These are phyloP conservation scores for Punctoribates punctum DNA, from an alignment of 2,888 invertebrate genomes.

Conservation along the genomic window DNA sequence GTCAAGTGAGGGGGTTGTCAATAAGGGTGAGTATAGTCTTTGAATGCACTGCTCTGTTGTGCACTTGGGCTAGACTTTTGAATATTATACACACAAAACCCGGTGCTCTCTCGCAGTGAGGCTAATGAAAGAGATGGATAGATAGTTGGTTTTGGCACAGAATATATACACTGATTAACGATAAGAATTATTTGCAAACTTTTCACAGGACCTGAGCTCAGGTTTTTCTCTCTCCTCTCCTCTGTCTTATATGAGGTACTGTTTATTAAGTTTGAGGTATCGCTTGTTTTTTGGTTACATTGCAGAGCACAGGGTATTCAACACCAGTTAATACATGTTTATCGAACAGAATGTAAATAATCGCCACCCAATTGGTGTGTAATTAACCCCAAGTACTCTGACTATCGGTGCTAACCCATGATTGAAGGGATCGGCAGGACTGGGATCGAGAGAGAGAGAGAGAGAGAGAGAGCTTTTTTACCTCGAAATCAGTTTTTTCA, in stretches of 20 bases:
- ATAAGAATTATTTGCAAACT: no score
- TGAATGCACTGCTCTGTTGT: no score
- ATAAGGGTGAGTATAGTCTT: neutral
- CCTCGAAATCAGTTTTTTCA: no score
- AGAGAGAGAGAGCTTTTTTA: neutral
- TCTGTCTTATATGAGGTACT: no score
- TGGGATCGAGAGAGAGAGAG: neutral
- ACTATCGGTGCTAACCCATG: no score
- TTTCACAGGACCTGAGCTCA: no score
- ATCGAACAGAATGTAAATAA: slow-evolving; percentile 2
- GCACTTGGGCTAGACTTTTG: no score
- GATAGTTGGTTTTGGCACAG: neutral
- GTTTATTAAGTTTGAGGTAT: neutral
- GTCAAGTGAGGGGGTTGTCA: slow-evolving; percentile 6
- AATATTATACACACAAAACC: neutral
- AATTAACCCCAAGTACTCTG: neutral
- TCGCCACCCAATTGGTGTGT: slow-evolving; percentile 10
- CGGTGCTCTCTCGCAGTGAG: neutral
- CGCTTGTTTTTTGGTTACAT: neutral
- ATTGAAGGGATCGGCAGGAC: no score
- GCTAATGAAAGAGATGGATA: slow-evolving; percentile 6
- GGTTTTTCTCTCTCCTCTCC: no score
- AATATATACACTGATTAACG: no score
- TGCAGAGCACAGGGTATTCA: neutral
- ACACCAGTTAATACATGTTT: slow-evolving; percentile 9